These are phyloP conservation scores for Thymelicus acteon DNA, from an alignment of 2,888 invertebrate species.

Conservation along the genomic window DNA sequence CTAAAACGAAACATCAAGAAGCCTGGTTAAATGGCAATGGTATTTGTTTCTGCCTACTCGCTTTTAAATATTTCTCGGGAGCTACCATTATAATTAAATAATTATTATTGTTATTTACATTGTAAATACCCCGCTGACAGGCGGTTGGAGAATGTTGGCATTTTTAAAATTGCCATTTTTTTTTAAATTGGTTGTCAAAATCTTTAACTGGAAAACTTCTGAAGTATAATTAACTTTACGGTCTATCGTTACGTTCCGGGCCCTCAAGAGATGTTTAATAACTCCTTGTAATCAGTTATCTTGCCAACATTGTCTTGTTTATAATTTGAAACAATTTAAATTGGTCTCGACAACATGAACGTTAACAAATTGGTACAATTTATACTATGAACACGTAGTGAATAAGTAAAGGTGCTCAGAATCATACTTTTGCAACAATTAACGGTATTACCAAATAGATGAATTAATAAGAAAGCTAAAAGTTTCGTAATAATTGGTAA, in stretches of 20 bases:
- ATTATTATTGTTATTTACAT: no score
- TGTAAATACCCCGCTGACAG: neutral
- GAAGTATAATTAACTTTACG: neutral
- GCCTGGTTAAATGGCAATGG: no score
- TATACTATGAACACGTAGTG: constrained; percentile 17
- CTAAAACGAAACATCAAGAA: no score
- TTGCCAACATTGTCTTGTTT: neutral
- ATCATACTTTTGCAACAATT: constrained; percentile 13
- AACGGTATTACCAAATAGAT: constrained; percentile 12
- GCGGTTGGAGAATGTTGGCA: neutral
- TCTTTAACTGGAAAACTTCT: neutral
- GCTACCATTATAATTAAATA: no score
- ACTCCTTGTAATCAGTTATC: neutral
- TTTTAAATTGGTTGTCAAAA: neutral
- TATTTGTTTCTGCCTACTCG: no score
- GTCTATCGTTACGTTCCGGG: neutral
- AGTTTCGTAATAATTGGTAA: neutral
- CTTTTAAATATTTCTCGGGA: no score
- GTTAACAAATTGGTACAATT: constrained; percentile 12
- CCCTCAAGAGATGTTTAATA: neutral
- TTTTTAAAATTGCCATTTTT: constrained; percentile 2
- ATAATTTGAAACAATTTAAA: constrained; percentile 6
- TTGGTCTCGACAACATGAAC: constrained; percentile 8
- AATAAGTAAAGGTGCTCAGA: constrained; percentile 32
- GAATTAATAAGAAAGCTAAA: neutral